Evolutionary conservation across 2,113 vertebrate species (phyloP), one percentile per base, ranked within the genome.

Genomic region (Kobus ellipsiprymnus): DNA sequence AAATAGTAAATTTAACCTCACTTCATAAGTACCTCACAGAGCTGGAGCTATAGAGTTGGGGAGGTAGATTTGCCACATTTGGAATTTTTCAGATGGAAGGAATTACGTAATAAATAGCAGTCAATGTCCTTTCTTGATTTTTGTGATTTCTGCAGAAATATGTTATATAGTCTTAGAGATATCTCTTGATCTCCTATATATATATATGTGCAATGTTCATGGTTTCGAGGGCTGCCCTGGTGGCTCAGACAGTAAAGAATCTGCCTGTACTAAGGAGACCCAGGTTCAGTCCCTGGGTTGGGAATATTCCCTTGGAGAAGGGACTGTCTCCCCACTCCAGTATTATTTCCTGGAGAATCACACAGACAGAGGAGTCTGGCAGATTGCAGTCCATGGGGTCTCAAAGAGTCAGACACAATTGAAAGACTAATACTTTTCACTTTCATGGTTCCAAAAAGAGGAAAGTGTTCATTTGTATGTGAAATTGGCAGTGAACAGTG

Each of bases 401-500:
- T 19, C 67, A 74, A 74, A 74, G 67, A 74, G 67, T 23, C 67
- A 74, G n/a, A 23, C 2, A 40, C 0, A 0, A 40, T 3, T 74
- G n/a, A 71, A 23, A 36, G 5, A 71, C 67, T 71, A 23, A 40
- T 40, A 71, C 67, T 71, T 71, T 40, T 71, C n/a, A 71, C 67
- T 40, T 71, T 23, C 67, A 71, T 52, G 3, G 21, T 30, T 81
- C 13, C 9, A 23, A 57, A 93, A 62, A 6, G 16, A 78, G 2
- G 13, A 8, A 57, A 62, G 15, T 36, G 1, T 23, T 11, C 12
- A 2, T 55, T 48, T 67, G 80, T 59, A 27, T 52, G 8, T 81
- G 9, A 94, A 85, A 77, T n/a, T 95, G n/a, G 1, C 13, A 40
- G 11, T 40, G 57, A 64, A 44, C 44, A 64, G 92, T 97, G 25